Percentiles rank a stretch among this genome's conserved stretches.
Conservation (phyloP, 1,140 invertebrate species). For the Micrasema minimum region DNA sequence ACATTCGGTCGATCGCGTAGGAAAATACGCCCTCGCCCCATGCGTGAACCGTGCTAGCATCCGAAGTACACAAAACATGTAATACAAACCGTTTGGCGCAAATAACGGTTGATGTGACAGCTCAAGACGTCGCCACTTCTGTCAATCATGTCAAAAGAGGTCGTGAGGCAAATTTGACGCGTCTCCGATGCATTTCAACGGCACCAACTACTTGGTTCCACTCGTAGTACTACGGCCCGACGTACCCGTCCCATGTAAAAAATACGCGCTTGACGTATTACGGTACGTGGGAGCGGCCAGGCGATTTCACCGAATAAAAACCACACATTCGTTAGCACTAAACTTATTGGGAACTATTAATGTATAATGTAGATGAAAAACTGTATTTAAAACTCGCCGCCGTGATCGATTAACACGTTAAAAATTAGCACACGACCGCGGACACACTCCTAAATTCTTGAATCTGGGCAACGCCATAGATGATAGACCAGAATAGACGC, state of each 20-base stretch:
- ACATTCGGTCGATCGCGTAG: slow-evolving; percentile 5
- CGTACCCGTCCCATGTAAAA: slow-evolving; percentile 40
- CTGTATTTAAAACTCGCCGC: slow-evolving; percentile 20
- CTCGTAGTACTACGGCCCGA: slow-evolving; percentile 34
- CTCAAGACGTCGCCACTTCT: slow-evolving; percentile 37
- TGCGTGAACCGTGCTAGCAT: slow-evolving; percentile 33
- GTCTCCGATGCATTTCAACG: slow-evolving; percentile 42
- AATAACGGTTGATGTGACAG: slow-evolving; percentile 43
- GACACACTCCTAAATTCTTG: slow-evolving; percentile 41
- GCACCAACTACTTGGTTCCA: slow-evolving; percentile 31
- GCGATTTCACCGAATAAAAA: slow-evolving; percentile 7
- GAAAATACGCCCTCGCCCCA: slow-evolving; percentile 44
- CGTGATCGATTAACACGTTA: slow-evolving; percentile 47
- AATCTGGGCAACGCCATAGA: slow-evolving; percentile 46
- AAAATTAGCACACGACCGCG: slow-evolving; percentile 38
- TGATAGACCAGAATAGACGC: slow-evolving; percentile 36
- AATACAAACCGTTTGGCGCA: slow-evolving; percentile 39
- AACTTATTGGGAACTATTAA: slow-evolving; percentile 1
- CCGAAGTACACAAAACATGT: slow-evolving; percentile 36
- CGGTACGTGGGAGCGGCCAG: slow-evolving; percentile 38
- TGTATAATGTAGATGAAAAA: slow-evolving; percentile 10
- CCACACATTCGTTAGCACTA: slow-evolving; percentile 24
- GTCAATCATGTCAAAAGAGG: slow-evolving; percentile 45
- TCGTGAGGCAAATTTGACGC: slow-evolving; percentile 35
- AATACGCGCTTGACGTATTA: slow-evolving; percentile 45